Percentiles rank a stretch among this genome's conserved stretches.
Conservation (phyloP, 2,888 invertebrate species). For the Pseudanteris insignis region DNA sequence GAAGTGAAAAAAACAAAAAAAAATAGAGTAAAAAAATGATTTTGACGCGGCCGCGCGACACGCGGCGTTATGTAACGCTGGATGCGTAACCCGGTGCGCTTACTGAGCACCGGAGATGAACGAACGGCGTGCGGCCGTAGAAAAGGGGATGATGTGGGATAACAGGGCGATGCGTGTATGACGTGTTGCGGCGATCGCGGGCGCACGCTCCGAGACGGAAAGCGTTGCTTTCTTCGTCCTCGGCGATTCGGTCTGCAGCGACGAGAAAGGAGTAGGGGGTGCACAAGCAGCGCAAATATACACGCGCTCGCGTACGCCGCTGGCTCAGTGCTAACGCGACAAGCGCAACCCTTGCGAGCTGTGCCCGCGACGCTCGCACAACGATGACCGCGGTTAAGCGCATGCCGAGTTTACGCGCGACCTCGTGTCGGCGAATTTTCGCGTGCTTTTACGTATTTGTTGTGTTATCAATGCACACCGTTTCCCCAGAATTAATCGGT, state of each 20-base stretch:
- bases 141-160: slow-evolving; percentile 35
- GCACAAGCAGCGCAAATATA: slow-evolving; percentile 55
- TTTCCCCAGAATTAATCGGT: slow-evolving; percentile 59
- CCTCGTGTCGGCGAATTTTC: slow-evolving; percentile 29
- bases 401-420: slow-evolving; percentile 23
- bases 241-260: slow-evolving; percentile 17
- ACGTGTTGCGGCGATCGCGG: slow-evolving; percentile 27
- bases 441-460: slow-evolving; percentile 30
- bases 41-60: no score
- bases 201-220: slow-evolving; percentile 42
- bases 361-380: slow-evolving; percentile 10
- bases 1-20: neutral
- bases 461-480: slow-evolving; percentile 46
- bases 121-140: slow-evolving; percentile 23
- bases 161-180: slow-evolving; percentile 14
- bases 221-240: slow-evolving; percentile 30
- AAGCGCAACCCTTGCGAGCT: slow-evolving; percentile 55
- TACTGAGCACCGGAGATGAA: slow-evolving; percentile 44
- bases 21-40: neutral
- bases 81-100: no score
- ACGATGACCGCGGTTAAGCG: slow-evolving; percentile 23
- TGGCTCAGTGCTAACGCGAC: slow-evolving; percentile 64
- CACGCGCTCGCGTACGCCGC: slow-evolving; percentile 54
- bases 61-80: no score
- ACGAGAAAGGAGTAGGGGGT: slow-evolving; percentile 34